phyloP scores from a whole-genome alignment of 2,113 vertebrate species.

The Lamprologus speciosus region DNA sequence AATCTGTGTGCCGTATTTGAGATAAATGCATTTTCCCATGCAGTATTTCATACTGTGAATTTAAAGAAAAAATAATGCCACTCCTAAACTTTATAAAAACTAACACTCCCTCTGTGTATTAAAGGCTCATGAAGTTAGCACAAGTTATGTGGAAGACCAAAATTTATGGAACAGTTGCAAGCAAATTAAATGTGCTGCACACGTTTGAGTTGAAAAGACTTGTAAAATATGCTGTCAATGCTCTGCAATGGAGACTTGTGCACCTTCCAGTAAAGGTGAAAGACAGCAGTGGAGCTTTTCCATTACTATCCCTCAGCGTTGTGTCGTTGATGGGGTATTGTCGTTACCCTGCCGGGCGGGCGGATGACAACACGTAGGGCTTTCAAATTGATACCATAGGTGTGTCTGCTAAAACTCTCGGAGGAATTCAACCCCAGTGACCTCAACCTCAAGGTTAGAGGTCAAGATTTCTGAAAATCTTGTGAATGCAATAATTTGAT shows the following conservation, averaged over 20 bases:
- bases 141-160: background rate
- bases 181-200: background rate
- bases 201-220: background rate
- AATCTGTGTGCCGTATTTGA: background rate
- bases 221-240: background rate
- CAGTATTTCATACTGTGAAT: background rate
- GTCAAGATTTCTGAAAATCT: background rate
- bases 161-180: background rate
- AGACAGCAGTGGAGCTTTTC: background rate
- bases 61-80: background rate
- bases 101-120: background rate
- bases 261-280: background rate
- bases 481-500: background rate
- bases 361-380: background rate
- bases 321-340: background rate
- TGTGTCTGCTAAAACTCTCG: background rate
- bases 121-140: background rate
- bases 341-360: background rate
- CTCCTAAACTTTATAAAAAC: background rate
- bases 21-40: background rate
- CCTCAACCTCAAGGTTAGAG: background rate
- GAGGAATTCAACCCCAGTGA: background rate
- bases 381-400: background rate
- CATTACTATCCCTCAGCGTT: background rate
- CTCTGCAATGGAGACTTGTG: background rate